phyloP scores from a whole-genome alignment of 1,140 invertebrate species.

The Coenobita brevimanus region DNA sequence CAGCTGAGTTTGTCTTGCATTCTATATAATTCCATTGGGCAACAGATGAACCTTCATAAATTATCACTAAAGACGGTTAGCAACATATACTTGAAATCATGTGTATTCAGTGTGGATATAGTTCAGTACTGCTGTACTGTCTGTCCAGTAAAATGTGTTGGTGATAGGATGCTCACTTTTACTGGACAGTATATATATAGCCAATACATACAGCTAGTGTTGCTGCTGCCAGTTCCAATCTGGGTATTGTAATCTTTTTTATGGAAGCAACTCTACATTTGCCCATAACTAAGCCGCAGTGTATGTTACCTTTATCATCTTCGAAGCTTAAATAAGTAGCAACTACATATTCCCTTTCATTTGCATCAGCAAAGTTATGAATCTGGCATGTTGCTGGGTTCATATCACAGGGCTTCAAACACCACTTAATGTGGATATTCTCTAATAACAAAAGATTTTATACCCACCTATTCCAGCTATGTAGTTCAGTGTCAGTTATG shows the following conservation, averaged over 20 bases:
- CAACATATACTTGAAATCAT: conserved; percentile 48
- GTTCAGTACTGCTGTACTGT: not conserved
- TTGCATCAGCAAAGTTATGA: conserved; percentile 16
- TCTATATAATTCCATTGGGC: conserved; percentile 61
- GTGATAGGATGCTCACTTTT: no score
- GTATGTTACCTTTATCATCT: not conserved
- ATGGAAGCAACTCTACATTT: no score
- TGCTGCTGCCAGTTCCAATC: no score
- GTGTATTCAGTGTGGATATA: conserved; percentile 40
- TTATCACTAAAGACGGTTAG: conserved; percentile 40
- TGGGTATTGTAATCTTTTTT: no score
- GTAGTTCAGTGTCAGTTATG: no score
- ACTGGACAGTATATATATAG: no score
- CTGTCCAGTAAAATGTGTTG: not conserved
- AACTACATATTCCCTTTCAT: conserved; percentile 15
- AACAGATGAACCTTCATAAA: not conserved
- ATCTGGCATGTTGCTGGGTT: not conserved
- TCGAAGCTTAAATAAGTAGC: not conserved
- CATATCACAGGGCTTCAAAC: no score
- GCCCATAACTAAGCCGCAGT: no score
- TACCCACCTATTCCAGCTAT: no score
- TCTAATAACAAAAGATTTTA: no score
- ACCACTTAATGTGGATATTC: no score
- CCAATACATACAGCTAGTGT: no score
- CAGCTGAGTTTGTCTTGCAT: conserved; percentile 24